A percentile compares a stretch with the other conserved stretches of the same genome.
These are phyloP conservation scores for Cephus sareptanus DNA, from an alignment of 2,888 invertebrate genomes.

Conservation along the genomic window DNA sequence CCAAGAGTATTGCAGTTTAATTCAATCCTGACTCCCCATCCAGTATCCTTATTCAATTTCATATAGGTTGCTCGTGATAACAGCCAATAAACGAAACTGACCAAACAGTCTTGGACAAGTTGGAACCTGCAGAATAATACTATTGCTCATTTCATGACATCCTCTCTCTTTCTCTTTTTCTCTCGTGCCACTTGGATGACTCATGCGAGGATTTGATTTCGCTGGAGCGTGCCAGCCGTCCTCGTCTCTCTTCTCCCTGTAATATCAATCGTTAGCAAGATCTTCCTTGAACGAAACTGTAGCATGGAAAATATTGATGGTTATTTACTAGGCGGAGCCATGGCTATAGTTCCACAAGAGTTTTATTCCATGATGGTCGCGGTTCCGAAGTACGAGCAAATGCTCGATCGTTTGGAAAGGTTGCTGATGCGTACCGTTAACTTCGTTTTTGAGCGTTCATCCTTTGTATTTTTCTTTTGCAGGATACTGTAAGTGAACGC, in stretches of 20 bases:
- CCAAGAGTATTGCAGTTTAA: not conserved
- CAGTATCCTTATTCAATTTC: not conserved
- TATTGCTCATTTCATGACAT: not conserved
- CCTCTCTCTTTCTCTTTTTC: not conserved
- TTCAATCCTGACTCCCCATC: not conserved
- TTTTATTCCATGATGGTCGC: not conserved
- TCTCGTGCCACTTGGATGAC: slow-evolving; percentile 5
- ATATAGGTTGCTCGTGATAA: not conserved
- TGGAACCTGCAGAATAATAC: not conserved
- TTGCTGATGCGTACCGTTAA: not conserved
- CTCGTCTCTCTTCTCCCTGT: not conserved
- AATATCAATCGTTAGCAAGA: not conserved
- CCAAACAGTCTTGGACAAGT: not conserved
- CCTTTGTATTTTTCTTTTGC: too few relatives aligned
- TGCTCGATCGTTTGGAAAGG: slow-evolving; percentile 11
- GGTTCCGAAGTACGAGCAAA: slow-evolving; percentile 2
- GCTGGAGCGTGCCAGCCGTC: not conserved
- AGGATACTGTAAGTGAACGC: too few relatives aligned
- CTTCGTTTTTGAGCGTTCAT: too few relatives aligned
- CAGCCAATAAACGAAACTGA: not conserved
- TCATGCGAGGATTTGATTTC: slow-evolving; percentile 4
- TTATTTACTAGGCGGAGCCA: not conserved
- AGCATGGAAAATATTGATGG: not conserved
- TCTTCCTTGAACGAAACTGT: not conserved
- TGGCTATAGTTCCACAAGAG: not conserved